Evolutionary conservation across 2,888 invertebrate species (phyloP).

Genomic region (Chirona hameri): DNA sequence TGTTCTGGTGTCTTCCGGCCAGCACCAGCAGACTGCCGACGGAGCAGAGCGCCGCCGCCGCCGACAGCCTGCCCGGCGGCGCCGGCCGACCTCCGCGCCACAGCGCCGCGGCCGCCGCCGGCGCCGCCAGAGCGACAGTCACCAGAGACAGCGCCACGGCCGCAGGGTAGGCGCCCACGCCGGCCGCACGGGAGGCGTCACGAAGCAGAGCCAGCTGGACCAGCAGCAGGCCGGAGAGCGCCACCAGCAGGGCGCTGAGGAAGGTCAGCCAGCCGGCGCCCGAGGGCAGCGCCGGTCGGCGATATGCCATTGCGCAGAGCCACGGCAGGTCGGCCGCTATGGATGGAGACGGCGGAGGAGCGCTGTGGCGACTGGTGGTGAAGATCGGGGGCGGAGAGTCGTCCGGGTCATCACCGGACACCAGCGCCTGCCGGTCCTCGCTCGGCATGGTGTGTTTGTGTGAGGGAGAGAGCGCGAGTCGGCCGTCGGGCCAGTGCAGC

Average conservation of each 20-base stretch:
- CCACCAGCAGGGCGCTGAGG: background rate
- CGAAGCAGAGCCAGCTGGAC: slow-evolving; percentile 11
- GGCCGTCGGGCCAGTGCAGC: too few species aligned
- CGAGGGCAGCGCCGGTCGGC: background rate
- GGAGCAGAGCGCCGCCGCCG: background rate
- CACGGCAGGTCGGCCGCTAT: background rate
- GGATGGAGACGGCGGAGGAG: background rate
- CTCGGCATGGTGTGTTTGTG: background rate
- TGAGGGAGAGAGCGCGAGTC: background rate
- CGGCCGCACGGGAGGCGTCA: background rate
- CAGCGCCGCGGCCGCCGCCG: background rate
- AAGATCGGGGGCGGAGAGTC: background rate
- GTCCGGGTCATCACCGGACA: background rate
- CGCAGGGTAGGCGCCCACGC: slow-evolving; percentile 6
- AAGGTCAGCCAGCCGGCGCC: background rate
- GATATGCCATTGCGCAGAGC: background rate
- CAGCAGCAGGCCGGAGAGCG: background rate
- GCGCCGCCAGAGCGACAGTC: background rate
- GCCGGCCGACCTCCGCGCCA: slow-evolving; percentile 3
- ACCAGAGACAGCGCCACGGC: background rate
- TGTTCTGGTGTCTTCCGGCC: background rate
- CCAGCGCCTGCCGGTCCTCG: slow-evolving; percentile 5
- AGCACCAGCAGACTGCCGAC: background rate
- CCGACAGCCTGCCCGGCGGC: background rate
- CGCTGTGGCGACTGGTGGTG: too few species aligned